A percentile compares a stretch with the other conserved stretches of the same genome.
Conservation (phyloP, 2,113 vertebrate species). For the Pteruthius melanotis region DNA sequence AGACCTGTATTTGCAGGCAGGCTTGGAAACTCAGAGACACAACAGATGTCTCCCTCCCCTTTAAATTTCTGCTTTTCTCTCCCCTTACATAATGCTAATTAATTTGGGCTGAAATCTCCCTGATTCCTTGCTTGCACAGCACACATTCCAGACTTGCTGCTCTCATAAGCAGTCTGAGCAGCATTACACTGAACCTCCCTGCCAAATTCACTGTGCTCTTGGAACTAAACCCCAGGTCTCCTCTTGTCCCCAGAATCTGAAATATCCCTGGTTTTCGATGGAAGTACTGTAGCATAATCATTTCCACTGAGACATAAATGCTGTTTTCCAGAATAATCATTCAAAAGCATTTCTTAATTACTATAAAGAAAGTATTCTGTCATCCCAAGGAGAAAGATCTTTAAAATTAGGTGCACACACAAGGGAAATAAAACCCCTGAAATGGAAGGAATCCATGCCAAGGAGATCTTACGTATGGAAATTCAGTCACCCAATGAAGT, state of each 20-base stretch:
- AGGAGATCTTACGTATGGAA: background rate
- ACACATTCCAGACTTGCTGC: slow-evolving; percentile 17
- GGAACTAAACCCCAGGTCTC: background rate
- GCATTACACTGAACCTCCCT: background rate
- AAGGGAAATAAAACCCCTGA: background rate
- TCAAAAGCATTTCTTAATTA: background rate
- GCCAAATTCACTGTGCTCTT: slow-evolving; percentile 16
- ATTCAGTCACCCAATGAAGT: background rate
- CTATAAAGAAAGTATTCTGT: background rate
- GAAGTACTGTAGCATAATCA: background rate
- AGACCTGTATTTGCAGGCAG: slow-evolving; percentile 30
- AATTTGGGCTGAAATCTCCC: slow-evolving; percentile 28
- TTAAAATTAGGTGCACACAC: background rate
- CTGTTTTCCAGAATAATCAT: background rate
- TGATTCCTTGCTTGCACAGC: background rate
- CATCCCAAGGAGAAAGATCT: background rate
- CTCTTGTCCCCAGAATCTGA: background rate
- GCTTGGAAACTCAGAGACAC: background rate
- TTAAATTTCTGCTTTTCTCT: slow-evolving; percentile 19
- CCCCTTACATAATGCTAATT: slow-evolving; percentile 39
- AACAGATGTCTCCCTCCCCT: slow-evolving; percentile 56
- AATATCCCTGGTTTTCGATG: background rate
- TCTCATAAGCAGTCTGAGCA: slow-evolving; percentile 43
- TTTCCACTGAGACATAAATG: background rate
- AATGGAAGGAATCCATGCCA: background rate